Conservation (phyloP, 2,797 vertebrate genomes). For the Semaprochilodus insignis region DNA sequence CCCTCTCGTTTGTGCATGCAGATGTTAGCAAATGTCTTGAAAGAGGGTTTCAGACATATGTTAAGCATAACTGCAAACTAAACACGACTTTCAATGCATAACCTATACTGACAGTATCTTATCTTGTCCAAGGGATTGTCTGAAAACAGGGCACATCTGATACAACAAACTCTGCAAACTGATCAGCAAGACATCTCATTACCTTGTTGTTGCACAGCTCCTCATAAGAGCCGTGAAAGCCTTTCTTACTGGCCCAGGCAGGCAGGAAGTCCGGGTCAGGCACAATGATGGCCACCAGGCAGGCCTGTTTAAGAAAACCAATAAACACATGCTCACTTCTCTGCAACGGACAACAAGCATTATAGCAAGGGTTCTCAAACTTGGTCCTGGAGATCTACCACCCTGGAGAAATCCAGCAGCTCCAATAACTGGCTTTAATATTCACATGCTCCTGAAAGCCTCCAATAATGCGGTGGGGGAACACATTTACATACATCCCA, state of each 20-base stretch:
- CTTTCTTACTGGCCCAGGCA: constrained; percentile 88
- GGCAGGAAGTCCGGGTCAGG: constrained; percentile 87
- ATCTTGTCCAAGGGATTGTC: too few species aligned
- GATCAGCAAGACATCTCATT: not conserved
- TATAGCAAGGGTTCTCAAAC: too few species aligned
- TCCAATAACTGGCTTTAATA: too few species aligned
- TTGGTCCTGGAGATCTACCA: too few species aligned
- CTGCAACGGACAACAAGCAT: not conserved
- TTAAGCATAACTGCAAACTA: not conserved
- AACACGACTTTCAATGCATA: not conserved
- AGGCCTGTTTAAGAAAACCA: constrained; percentile 78
- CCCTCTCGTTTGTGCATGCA: not conserved
- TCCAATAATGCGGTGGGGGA: too few species aligned
- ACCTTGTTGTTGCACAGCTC: constrained; percentile 91
- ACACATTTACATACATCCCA: too few species aligned
- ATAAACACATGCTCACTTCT: not conserved
- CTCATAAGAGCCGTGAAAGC: constrained; percentile 84
- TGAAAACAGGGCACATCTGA: not conserved
- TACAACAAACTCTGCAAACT: not conserved
- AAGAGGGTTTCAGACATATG: not conserved
- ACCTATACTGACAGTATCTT: not conserved
- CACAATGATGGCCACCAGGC: constrained; percentile 89
- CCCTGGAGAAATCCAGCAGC: too few species aligned
- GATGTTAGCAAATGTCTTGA: not conserved
- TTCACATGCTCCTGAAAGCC: too few species aligned